Evolutionary conservation across 2,113 vertebrate genomes (phyloP).

Genomic region (Circaetus cinerascens): DNA sequence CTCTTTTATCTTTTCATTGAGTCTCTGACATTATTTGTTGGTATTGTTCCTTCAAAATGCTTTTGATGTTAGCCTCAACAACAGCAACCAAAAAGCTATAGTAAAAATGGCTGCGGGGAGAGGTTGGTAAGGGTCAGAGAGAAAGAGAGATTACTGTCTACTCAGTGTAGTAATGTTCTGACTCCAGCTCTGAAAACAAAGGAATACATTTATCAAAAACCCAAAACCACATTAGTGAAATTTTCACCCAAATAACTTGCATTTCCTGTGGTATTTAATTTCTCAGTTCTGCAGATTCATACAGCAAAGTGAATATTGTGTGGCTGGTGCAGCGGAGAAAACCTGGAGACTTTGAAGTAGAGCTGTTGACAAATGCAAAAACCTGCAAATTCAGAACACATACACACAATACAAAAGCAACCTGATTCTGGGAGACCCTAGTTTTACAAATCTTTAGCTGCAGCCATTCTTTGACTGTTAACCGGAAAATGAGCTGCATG

Average conservation of each 20-base stretch:
- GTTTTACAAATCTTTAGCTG: not conserved
- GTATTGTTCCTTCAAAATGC: not conserved
- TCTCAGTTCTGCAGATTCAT: not conserved
- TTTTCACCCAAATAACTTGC: not conserved
- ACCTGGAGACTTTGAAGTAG: not conserved
- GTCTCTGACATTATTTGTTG: not conserved
- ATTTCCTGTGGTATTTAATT: not conserved
- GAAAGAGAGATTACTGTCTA: not conserved
- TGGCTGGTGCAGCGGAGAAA: not conserved
- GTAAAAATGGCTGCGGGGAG: not conserved
- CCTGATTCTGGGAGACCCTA: not conserved
- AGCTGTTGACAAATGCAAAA: not conserved
- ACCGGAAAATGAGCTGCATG: not conserved
- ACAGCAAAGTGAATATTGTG: not conserved
- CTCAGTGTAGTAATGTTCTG: not conserved
- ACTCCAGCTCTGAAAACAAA: not conserved
- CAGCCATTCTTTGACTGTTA: not conserved
- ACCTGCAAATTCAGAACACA: not conserved
- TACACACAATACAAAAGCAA: not conserved
- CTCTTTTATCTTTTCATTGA: not conserved
- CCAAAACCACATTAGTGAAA: not conserved
- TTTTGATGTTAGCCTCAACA: not conserved
- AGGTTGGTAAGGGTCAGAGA: not conserved
- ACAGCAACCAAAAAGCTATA: not conserved
- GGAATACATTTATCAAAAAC: not conserved